phyloP scores from a whole-genome alignment of 2,888 invertebrate species.

The Sympetrum striolatum region DNA sequence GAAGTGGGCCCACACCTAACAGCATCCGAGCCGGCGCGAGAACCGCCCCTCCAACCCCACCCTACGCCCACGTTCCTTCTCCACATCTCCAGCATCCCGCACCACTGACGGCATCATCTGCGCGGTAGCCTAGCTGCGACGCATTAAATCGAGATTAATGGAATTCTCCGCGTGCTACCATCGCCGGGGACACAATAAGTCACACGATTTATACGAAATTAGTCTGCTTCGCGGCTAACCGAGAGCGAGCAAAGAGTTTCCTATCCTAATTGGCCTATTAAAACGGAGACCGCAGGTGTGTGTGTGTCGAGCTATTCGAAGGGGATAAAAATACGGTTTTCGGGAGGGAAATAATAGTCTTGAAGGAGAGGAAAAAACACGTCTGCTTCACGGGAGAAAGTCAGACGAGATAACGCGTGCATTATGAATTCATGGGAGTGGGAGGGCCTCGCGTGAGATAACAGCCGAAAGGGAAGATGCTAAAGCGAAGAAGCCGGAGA shows the following conservation, averaged over 20 bases:
- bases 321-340: background rate
- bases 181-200: slow-evolving; percentile 16
- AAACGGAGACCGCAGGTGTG: background rate
- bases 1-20: slow-evolving; percentile 30
- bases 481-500: no score
- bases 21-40: slow-evolving; percentile 44
- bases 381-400: background rate
- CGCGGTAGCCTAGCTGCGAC: background rate
- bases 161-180: slow-evolving; percentile 21
- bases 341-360: background rate
- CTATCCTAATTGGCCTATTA: slow-evolving; percentile 23
- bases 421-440: background rate
- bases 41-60: slow-evolving; percentile 48
- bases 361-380: background rate
- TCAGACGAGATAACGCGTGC: background rate
- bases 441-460: background rate
- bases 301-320: background rate
- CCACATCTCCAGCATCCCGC: slow-evolving; percentile 35
- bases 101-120: slow-evolving; percentile 34
- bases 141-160: slow-evolving; percentile 10
- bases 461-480: background rate
- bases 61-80: slow-evolving; percentile 47
- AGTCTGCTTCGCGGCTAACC: slow-evolving; percentile 17
- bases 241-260: background rate
- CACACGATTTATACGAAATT: slow-evolving; percentile 40